Base-by-base conservation (phyloP, 2,113 vertebrate genomes). In the Semicossyphus pulcher region DNA sequence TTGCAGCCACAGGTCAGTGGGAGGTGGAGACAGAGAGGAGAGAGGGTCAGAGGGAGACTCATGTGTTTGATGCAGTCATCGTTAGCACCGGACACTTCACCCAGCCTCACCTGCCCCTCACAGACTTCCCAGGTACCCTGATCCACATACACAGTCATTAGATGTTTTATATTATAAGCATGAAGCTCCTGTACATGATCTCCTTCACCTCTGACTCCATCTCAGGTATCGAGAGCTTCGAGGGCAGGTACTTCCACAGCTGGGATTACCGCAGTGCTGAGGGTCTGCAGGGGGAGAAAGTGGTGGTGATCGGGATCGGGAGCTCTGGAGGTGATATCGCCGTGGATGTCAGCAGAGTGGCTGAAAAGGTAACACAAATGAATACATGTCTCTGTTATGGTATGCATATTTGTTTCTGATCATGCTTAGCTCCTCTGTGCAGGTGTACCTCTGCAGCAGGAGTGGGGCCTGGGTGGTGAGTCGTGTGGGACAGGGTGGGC, bases 361-460 rank as follows among this genome's bases (percentile, higher is more conserved):
- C 97, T 76, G 93, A 96, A 80, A 96, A 99, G 96, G 97, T 98
- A 41, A 8, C 12, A 7, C 3, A 25, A 10, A 23, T 10, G 8
- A 36, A 8, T 2, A 36, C 34, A 36, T 3, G 8, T 21, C 81
- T 0, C 0, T 78, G 8, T 29, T n/a, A n/a, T n/a, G n/a, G n/a
- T n/a, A n/a, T n/a, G n/a, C n/a, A n/a, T n/a, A n/a, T n/a, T n/a
- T n/a, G n/a, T n/a, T n/a, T n/a, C n/a, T n/a, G n/a, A n/a, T n/a
- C n/a, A n/a, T n/a, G n/a, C n/a, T n/a, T n/a, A n/a, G 26, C 9
- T 57, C 5, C 79, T 0, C n/a, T 58, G 10, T 61, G 1, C 76
- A 99, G 97, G 92, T 97, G 44, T 98, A 95, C 84, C 94, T 99
- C 81, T 98, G 97, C 80, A 99, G 96, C 7, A 93, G 96, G 26